Percentiles rank a stretch among this genome's conserved stretches.
Evolutionary conservation across 2,113 vertebrate genomes (phyloP).

Genomic region (Malurus cyaneus): DNA sequence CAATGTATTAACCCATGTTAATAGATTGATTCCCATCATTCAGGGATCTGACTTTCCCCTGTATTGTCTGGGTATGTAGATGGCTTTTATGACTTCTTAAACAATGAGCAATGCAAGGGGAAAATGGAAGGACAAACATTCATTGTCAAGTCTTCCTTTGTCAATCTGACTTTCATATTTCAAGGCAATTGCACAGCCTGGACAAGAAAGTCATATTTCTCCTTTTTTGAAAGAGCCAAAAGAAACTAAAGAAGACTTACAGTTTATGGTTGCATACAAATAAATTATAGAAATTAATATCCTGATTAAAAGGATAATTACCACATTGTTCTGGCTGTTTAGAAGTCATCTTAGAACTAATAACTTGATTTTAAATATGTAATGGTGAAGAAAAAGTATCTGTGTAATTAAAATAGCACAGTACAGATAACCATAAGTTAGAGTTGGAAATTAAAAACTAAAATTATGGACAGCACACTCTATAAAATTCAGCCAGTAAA

Average conservation of each 20-base stretch:
- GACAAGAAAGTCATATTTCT: neutral
- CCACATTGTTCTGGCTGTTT: neutral
- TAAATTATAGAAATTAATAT: neutral
- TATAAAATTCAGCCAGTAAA: slow-evolving; percentile 64
- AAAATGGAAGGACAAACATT: neutral
- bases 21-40: neutral
- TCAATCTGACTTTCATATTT: neutral
- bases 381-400: slow-evolving; percentile 10
- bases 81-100: neutral
- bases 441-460: slow-evolving; percentile 44
- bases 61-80: neutral
- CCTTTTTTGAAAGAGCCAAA: neutral
- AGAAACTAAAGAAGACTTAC: neutral
- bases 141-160: neutral
- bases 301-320: slow-evolving; percentile 29
- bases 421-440: slow-evolving; percentile 44
- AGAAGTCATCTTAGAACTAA: slow-evolving; percentile 14
- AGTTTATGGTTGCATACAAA: neutral
- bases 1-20: neutral
- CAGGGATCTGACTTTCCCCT: neutral
- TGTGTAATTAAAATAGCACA: slow-evolving; percentile 45
- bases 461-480: slow-evolving; percentile 30
- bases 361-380: neutral
- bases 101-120: neutral
- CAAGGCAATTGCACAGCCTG: neutral